Evolutionary conservation across 2,888 invertebrate genomes (phyloP).

Genomic region (Drosophila suboccidentalis): DNA sequence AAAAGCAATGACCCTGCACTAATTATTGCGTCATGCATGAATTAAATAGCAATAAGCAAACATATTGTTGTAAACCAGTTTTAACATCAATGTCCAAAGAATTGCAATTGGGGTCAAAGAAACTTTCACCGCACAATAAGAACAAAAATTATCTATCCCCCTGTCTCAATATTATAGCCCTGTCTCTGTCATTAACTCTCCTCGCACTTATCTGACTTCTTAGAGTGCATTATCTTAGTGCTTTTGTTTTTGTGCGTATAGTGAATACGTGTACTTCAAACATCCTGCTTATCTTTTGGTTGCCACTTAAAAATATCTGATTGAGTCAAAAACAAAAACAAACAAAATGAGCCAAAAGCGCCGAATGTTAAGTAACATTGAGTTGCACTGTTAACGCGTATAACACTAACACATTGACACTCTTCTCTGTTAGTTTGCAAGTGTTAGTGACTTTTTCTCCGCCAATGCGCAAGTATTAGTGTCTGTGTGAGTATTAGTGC

Average conservation of each 20-base stretch:
- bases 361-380: too few species aligned
- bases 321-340: too few species aligned
- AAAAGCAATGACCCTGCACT: too few species aligned
- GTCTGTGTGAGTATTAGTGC: too few species aligned
- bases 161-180: not conserved
- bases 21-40: constrained; percentile 54
- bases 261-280: constrained; percentile 53
- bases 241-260: constrained; percentile 5
- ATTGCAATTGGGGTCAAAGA: constrained; percentile 61
- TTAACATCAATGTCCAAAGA: constrained; percentile 6
- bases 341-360: too few species aligned
- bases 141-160: not conserved
- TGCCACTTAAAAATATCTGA: too few species aligned
- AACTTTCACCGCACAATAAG: constrained; percentile 58
- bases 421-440: too few species aligned
- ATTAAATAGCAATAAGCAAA: constrained; percentile 2
- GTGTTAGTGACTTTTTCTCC: too few species aligned
- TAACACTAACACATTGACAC: too few species aligned
- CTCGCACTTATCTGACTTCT: constrained; percentile 34
- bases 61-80: not conserved
- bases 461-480: too few species aligned
- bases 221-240: constrained; percentile 10
- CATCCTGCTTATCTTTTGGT: constrained; percentile 37
- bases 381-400: too few species aligned
- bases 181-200: constrained; percentile 1